A percentile compares a stretch with the other conserved stretches of the same genome.
Conservation (phyloP, 1,140 invertebrate genomes). For the Oscheius sp. region DNA sequence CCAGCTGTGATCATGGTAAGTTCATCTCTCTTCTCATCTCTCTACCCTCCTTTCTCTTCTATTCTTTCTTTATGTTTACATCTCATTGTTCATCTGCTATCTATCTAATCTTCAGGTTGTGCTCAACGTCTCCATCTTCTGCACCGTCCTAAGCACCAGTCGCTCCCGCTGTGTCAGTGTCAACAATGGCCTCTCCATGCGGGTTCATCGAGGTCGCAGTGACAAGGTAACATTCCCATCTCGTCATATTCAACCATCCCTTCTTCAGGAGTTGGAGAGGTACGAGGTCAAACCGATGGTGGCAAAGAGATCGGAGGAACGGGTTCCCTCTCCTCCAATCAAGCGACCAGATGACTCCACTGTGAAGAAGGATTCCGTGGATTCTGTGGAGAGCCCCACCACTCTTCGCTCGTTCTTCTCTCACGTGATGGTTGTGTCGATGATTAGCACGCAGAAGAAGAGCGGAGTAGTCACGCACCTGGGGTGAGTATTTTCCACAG, state of each 20-base stretch:
- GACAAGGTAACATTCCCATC: background rate
- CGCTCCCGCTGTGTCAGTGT: slow-evolving; percentile 8
- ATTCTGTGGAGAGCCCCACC: background rate
- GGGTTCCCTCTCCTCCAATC: background rate
- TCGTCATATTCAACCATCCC: background rate
- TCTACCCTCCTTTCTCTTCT: no score
- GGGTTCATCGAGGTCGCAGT: slow-evolving; percentile 18
- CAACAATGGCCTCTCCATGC: slow-evolving; percentile 17
- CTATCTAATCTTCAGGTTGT: slow-evolving; percentile 28
- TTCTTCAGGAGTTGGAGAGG: slow-evolving; percentile 16
- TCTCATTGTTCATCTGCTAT: no score
- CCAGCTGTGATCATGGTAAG: slow-evolving; percentile 55
- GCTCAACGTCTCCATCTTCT: slow-evolving; percentile 54
- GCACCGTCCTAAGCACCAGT: slow-evolving; percentile 41
- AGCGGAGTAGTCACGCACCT: background rate
- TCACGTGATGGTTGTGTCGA: background rate
- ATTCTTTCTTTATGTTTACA: no score
- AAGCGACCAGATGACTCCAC: background rate
- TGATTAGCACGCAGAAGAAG: background rate
- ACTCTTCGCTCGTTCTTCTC: background rate
- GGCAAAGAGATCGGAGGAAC: background rate
- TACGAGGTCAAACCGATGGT: background rate
- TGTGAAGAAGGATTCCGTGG: background rate
- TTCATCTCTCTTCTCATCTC: slow-evolving; percentile 4
- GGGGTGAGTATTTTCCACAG: background rate